Base-by-base conservation (phyloP, 2,888 invertebrate genomes). In the Crematogaster levior region DNA sequence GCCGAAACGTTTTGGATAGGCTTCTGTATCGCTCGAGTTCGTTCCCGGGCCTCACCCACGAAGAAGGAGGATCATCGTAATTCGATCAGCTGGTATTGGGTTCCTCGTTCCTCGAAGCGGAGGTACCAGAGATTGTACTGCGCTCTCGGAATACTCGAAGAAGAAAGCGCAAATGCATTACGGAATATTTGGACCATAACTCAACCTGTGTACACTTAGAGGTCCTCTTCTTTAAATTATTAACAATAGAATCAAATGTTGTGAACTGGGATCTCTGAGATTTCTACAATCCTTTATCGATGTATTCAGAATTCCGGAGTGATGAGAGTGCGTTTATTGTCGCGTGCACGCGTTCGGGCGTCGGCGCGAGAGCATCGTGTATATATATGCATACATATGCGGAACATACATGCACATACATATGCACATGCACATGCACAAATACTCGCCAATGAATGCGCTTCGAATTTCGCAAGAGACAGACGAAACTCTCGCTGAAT, bases 1-100 rank as follows among this genome's bases (percentile, higher is more conserved):
- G 87, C 84, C 87, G 75, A 90, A 89, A 84, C 90, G 88, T 85
- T 89, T 90, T 73, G 83, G 87, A 84, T 88, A 84, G 88, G 90
- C 88, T 90, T 86, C 89, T 88, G 88, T 75, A 85, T 90, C 87
- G 85, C 87, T 90, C 86, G 81, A 75, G 68, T 70, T 63, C 58
- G 37, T 80, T 75, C 75, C 70, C 68, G 68, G 82, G 61, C 66
- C 60, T 81, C 34, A 61, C 79, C 61, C 60, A 37, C 73, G 12
- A 46, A 65, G 68, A 65, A 30, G 21, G 37, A 34, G 77, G 86
- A 88, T 88, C 86, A 70, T 81, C 74, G 82, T 70, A 27, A 82
- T 70, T 80, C 61, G 65, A 73, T 85, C 88, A 72, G 87, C 84
- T 86, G 88, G 86, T 84, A 86, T 74, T 81, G 73, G 80, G 56